phyloP scores from a whole-genome alignment of 2,888 invertebrate genomes.

The Blastobasis adustella region DNA sequence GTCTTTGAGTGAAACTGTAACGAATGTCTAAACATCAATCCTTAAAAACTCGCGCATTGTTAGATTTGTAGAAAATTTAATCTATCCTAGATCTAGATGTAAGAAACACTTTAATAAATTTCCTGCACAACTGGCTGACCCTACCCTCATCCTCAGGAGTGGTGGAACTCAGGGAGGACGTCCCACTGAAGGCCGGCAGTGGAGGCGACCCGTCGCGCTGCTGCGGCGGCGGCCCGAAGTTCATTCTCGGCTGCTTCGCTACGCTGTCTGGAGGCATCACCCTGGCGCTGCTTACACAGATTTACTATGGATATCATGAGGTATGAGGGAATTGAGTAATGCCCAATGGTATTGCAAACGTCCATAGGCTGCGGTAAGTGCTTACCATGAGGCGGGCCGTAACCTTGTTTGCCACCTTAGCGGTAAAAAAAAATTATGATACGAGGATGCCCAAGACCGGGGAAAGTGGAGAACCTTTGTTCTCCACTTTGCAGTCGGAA shows the following conservation, averaged over 20 bases:
- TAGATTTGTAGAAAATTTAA: no score
- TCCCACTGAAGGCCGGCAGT: conserved; percentile 63
- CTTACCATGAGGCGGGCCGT: no score
- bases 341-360: background rate
- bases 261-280: conserved; percentile 80
- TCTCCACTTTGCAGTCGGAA: no score
- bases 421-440: no score
- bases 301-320: conserved; percentile 83
- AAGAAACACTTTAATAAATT: no score
- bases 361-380: no score
- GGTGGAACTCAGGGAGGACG: conserved; percentile 73
- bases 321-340: conserved; percentile 45
- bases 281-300: conserved; percentile 81
- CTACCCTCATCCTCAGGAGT: conserved; percentile 26
- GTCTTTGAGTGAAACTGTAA: no score
- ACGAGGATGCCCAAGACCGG: no score
- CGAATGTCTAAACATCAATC: no score
- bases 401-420: no score
- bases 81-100: no score
- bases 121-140: background rate
- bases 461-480: background rate
- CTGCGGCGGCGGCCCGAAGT: conserved; percentile 73
- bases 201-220: conserved; percentile 25
- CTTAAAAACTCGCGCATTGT: no score
- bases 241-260: conserved; percentile 79